A percentile compares a stretch with the other conserved stretches of the same genome.
phyloP scores from a whole-genome alignment of 1,140 invertebrate genomes.

The Drosophila sproati region DNA sequence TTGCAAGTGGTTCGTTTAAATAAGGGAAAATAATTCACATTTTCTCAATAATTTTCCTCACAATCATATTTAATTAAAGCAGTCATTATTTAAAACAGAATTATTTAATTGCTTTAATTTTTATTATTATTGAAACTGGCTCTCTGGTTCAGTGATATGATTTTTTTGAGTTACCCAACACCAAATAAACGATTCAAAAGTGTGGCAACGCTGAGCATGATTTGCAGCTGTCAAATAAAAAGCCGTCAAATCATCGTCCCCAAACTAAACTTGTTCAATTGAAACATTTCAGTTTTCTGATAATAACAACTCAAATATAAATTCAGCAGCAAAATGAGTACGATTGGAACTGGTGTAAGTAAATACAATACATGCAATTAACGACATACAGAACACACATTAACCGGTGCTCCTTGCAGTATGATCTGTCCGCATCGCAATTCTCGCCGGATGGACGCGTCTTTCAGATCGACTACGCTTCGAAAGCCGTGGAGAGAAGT shows the following conservation, averaged over 20 bases:
- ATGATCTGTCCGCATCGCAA: constrained; percentile 99
- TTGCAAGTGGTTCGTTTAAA: too few relatives aligned
- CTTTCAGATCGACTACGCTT: constrained; percentile 99
- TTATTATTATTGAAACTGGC: neutral
- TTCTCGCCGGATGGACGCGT: constrained; percentile 99
- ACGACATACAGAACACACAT: constrained; percentile 23
- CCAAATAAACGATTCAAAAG: neutral
- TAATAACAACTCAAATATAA: constrained; percentile 32
- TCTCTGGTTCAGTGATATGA: neutral
- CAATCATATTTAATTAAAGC: neutral
- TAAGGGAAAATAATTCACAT: too few relatives aligned
- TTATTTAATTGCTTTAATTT: neutral
- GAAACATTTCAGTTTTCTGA: constrained; percentile 37
- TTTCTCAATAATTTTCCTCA: too few relatives aligned
- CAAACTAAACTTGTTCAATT: constrained; percentile 25
- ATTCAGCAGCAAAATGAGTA: constrained; percentile 91
- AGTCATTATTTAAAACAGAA: neutral
- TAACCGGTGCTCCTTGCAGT: constrained; percentile 87
- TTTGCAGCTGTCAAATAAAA: constrained; percentile 60
- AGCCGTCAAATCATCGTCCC: constrained; percentile 82
- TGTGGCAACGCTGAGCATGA: constrained; percentile 25
- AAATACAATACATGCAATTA: constrained; percentile 5
- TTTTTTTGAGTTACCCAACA: constrained; percentile 7
- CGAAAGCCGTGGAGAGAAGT: constrained; percentile 99
- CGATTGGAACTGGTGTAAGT: constrained; percentile 97